Base-by-base conservation (phyloP, 2,888 invertebrate species). In the Agapostemon virescens region DNA sequence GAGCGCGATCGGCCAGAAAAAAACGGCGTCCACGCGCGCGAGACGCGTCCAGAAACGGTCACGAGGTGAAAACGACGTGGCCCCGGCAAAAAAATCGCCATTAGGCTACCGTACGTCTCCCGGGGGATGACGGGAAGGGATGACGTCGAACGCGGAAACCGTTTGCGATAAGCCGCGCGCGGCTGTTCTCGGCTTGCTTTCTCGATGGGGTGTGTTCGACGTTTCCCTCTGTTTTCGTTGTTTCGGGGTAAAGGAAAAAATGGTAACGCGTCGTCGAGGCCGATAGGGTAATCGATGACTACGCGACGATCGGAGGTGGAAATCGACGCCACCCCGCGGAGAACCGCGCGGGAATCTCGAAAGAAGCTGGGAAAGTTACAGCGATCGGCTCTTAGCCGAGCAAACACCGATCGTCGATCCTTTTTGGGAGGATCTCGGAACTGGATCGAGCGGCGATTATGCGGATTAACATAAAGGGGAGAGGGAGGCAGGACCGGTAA, bases 131-230 rank as follows among this genome's bases (percentile, higher is more conserved):
- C 77, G 81, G 82, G 55, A 80, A 81, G 79, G 78, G 69, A 52
- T 26, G 74, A 77, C 86, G 89, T 89, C 90, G 90, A 90, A 89
- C 90, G 90, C 89, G 92, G 92, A 90, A 90, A 89, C 90, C 89
- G 15, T 20, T 17, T 20, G 20, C 89, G 92, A 92, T 92, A 92
- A 92, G 91, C 91, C 90, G 89, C 49, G 91, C 92, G 91, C 91
- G 90, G 90, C 91, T 88, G 84, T 64, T 75, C 71, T 72, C 83
- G 86, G 88, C 26, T 9, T n/a, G 49, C 49, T 49, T 11, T 49
- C 49, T n/a, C 49, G n/a, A n/a, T 49, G 49, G 49, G 55, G 42
- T 20, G 20, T 20, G 45, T 45, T 17, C 42, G 38, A 11, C 15
- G 55, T 55, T n/a, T 26, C 55, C 55, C 55, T 52, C 40, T 55